Conservation (phyloP, 2,797 vertebrate genomes). For the Clarias laeviceps region DNA sequence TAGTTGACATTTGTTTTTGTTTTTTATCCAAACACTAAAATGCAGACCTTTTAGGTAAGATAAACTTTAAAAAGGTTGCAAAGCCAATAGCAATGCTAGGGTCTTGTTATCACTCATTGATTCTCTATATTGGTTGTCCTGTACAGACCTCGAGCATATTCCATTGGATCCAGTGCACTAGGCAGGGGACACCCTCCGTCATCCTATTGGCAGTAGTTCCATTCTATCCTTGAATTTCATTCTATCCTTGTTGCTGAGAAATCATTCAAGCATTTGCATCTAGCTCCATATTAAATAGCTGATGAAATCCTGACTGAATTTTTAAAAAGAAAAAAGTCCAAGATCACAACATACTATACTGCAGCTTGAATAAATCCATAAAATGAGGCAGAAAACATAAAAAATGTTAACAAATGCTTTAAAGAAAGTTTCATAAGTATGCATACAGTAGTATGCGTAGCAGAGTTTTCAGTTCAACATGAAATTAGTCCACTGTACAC, state of each 20-base stretch:
- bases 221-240: too few species aligned
- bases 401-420: not conserved
- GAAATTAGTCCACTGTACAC: too few species aligned
- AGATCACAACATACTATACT: not conserved
- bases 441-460: too few species aligned
- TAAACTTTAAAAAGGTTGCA: not conserved
- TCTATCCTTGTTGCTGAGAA: not conserved
- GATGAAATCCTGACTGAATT: not conserved
- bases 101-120: not conserved
- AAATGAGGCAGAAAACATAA: not conserved
- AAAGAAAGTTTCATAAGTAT: not conserved
- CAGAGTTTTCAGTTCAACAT: too few species aligned
- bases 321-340: not conserved
- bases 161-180: too few species aligned
- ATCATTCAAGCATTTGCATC: not conserved
- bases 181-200: too few species aligned
- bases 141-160: too few species aligned
- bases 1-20: not conserved
- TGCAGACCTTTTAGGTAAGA: too few species aligned
- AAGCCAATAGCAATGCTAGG: not conserved
- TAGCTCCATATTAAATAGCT: not conserved
- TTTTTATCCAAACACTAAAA: not conserved
- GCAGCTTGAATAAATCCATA: not conserved
- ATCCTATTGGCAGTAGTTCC: too few species aligned
- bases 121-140: too few species aligned